Percentiles rank a stretch among this genome's conserved stretches.
These are phyloP conservation scores for Pteropus rufus DNA, from an alignment of 2,797 vertebrate species.

Conservation along the genomic window DNA sequence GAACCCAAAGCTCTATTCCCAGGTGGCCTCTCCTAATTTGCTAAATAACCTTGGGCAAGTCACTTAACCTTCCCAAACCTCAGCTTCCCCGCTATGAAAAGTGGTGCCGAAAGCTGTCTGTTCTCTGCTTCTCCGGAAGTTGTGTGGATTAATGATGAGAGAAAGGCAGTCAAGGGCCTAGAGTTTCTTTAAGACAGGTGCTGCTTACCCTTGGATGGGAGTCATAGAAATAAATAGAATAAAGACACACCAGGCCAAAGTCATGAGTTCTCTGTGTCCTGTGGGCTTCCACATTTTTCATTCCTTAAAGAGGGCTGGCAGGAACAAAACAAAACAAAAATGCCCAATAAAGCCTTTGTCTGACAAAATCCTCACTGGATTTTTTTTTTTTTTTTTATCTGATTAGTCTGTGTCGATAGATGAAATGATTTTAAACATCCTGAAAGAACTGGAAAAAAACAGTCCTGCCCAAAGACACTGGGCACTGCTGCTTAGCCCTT, in stretches of 20 bases:
- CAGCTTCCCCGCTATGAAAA: neutral
- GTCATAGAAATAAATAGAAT: neutral
- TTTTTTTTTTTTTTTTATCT: neutral
- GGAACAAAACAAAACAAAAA: neutral
- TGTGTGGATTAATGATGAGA: constrained; percentile 23
- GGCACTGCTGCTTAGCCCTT: neutral
- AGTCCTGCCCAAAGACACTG: neutral
- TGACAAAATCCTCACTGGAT: neutral
- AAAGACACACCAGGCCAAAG: neutral
- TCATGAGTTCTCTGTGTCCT: neutral
- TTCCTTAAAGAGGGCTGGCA: neutral
- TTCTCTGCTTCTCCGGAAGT: neutral
- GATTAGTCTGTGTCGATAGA: neutral
- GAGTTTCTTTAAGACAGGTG: constrained; percentile 37
- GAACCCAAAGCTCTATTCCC: constrained; percentile 3
- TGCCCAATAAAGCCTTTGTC: neutral
- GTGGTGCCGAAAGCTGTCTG: neutral
- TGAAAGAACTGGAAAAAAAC: neutral
- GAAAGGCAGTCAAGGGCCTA: neutral
- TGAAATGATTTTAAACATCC: neutral
- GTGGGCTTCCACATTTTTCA: rapidly evolving
- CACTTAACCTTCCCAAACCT: constrained; percentile 55
- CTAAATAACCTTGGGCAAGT: constrained; percentile 62
- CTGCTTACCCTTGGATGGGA: neutral
- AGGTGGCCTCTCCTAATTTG: constrained; percentile 37